Base-by-base conservation (phyloP, 2,888 invertebrate species). In the Rhorus exstirpatorius region DNA sequence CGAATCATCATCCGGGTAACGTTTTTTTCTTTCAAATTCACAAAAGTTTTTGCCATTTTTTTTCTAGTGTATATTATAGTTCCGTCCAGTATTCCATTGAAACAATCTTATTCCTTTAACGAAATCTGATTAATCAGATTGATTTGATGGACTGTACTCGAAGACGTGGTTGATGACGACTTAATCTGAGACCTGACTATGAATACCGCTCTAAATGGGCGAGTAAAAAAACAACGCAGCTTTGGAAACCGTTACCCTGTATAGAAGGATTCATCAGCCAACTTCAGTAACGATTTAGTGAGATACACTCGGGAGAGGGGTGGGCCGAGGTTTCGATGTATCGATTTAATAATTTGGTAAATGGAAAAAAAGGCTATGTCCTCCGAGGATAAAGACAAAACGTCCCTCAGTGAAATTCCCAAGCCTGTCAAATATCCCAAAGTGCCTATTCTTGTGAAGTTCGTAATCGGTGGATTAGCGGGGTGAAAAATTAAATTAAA, bases 381-480 rank as follows among this genome's bases (percentile, higher is more conserved):
- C 31, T 12, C 60, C 12, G 35, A 24, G 7, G 67, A 67, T 44
- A 26, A 41, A 53, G 78, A 63, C 21, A 19, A 2, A 12, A 1
- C 60, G 14, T 12, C 68, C 14, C 60, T 38, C 38, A 60, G 38
- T 31, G 68, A 67, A 51, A 41, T 19, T 38, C 14, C 60, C 6
- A 77, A 35, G 17, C n/a, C 60, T 14, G 35, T 12, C 21, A 55
- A 26, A 41, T 41, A 31, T 12, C 19, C 14, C 10, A 71, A 61
- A 35, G 83, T 88, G 17, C 88, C 88, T 0, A 72, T 68, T 35
- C 51, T 81, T 17, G 78, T 60, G 19, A 87, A 88, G 4, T 88
- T 88, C 24, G 17, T 84, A 14, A 87, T 86, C 55, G 88, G 88
- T 10, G 88, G 88, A 60, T 41, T 88, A 14, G 83, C 88, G 21